phyloP scores from a whole-genome alignment of 2,113 vertebrate genomes.

The Columbina picui region DNA sequence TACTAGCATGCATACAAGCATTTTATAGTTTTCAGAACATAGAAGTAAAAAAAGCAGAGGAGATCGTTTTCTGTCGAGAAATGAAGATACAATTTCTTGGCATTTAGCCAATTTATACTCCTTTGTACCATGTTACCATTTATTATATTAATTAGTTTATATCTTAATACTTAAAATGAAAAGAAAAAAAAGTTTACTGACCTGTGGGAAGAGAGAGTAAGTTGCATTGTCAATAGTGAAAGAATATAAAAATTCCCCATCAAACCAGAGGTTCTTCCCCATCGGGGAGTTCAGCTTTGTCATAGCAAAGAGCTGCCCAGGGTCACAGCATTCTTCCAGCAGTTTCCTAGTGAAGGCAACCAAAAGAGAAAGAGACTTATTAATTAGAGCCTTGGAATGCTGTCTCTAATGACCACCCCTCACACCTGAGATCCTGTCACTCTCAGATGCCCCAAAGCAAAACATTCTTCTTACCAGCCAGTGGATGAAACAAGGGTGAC shows the following conservation, averaged over 20 bases:
- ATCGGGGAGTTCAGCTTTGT: conserved; percentile 91
- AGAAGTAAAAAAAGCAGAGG: not conserved
- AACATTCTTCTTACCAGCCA: not conserved
- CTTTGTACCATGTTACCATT: not conserved
- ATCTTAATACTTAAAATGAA: not conserved
- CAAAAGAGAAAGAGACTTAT: not conserved
- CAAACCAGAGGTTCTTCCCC: conserved; percentile 95
- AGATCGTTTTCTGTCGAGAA: not conserved
- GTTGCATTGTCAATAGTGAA: conserved; percentile 92
- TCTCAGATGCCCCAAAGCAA: not conserved
- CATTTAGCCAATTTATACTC: not conserved
- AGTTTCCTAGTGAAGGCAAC: conserved; percentile 80
- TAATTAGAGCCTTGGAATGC: not conserved
- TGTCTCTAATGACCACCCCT: not conserved
- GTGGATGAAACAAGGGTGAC: accelerated
- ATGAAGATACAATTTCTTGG: not conserved
- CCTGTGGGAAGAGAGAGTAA: conserved; percentile 90
- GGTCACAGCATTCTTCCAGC: conserved; percentile 90
- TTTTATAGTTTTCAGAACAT: not conserved
- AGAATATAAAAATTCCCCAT: conserved; percentile 92
- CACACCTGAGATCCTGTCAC: accelerated
- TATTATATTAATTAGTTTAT: not conserved
- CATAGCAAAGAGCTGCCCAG: conserved; percentile 87
- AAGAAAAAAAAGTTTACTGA: conserved; percentile 61
- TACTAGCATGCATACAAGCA: not conserved